A percentile compares a stretch with the other conserved stretches of the same genome.
Conservation (phyloP, 2,888 invertebrate genomes). For the Papilio gigon region DNA sequence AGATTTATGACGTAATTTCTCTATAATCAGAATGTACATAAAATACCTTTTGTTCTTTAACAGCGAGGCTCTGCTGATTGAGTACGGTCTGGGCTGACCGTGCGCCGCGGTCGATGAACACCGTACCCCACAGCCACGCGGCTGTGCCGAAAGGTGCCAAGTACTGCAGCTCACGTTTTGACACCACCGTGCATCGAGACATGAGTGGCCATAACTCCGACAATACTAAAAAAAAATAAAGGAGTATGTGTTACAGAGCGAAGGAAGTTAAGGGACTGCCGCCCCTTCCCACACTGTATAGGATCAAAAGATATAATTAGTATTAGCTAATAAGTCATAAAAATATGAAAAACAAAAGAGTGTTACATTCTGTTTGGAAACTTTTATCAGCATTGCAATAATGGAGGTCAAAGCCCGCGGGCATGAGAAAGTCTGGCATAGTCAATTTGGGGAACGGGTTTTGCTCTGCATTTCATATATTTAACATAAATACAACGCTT, state of each 20-base stretch:
- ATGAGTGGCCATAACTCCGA: constrained; percentile 92
- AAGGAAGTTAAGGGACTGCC: neutral
- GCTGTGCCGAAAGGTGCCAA: constrained; percentile 92
- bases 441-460: constrained; percentile 23
- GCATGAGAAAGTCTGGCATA: constrained; percentile 32
- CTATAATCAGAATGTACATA: neutral
- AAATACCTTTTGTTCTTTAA: constrained; percentile 84
- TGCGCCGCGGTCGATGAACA: constrained; percentile 92
- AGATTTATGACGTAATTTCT: no score
- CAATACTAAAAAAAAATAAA: constrained; percentile 78
- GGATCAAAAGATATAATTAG: no score
- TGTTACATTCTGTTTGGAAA: neutral
- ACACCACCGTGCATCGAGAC: constrained; percentile 90
- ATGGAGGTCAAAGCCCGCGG: constrained; percentile 26
- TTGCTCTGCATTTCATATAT: neutral
- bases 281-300: no score
- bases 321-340: neutral
- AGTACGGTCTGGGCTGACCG: constrained; percentile 88
- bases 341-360: neutral
- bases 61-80: constrained; percentile 86
- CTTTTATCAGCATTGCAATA: neutral
- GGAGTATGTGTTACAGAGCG: neutral
- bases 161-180: constrained; percentile 92
- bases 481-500: neutral
- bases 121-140: constrained; percentile 93